Percentiles rank a stretch among this genome's conserved stretches.
phyloP scores from a whole-genome alignment of 64 coral and sea anemone genomes.

The Montipora efflorescens region DNA sequence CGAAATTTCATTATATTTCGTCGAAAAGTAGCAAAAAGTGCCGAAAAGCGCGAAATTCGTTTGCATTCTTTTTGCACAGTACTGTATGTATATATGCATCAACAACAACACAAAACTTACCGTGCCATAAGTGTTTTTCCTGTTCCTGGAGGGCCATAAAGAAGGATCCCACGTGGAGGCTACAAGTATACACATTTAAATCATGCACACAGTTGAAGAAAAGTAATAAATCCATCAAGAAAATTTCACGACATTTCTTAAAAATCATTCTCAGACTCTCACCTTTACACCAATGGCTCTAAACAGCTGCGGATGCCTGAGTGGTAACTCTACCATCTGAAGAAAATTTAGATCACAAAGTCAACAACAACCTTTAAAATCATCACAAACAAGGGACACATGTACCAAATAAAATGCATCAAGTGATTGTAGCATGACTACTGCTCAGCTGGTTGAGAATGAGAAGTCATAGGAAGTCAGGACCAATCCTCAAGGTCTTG shows the following conservation, averaged over 20 bases:
- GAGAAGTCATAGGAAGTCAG: too few species aligned
- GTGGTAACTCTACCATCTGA: slow-evolving; percentile 97
- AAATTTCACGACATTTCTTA: too few species aligned
- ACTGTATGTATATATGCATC: not conserved
- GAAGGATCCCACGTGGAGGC: slow-evolving; percentile 95
- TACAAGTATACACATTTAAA: slow-evolving; percentile 39
- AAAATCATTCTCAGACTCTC: not conserved
- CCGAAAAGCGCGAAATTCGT: too few species aligned
- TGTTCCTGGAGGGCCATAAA: slow-evolving; percentile 94
- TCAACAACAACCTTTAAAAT: not conserved
- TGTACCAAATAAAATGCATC: too few species aligned
- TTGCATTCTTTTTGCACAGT: too few species aligned
- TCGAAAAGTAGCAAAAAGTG: too few species aligned
- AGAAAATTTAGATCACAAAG: not conserved
- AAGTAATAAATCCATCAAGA: not conserved
- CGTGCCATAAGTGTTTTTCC: slow-evolving; percentile 96
- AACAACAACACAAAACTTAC: slow-evolving; percentile 30
- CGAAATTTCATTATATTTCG: too few species aligned
- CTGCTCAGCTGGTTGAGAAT: too few species aligned
- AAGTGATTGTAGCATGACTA: too few species aligned
- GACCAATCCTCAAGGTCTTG: too few species aligned
- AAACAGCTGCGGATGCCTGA: slow-evolving; percentile 96
- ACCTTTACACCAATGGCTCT: slow-evolving; percentile 99
- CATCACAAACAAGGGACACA: not conserved
- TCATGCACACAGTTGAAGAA: not conserved